Percentiles rank a stretch among this genome's conserved stretches.
Evolutionary conservation across 2,113 vertebrate species (phyloP).

Genomic region (Mesoclemmys tuberculata): DNA sequence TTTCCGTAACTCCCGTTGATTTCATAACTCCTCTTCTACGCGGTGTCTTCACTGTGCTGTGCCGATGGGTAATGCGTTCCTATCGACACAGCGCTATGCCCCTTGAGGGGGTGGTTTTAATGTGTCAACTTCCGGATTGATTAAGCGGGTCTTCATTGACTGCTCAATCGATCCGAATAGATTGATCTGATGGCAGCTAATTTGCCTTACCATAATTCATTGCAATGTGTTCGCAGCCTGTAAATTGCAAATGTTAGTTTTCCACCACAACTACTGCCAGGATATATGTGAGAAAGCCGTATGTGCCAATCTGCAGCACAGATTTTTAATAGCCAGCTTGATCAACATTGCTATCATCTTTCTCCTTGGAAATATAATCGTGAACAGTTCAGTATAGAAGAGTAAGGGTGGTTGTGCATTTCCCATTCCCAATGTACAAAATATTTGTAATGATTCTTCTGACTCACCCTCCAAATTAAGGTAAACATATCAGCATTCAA

Average conservation of each 20-base stretch:
- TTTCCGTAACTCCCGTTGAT: no score
- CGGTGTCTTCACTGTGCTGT: no score
- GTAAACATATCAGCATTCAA: background rate
- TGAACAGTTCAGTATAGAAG: background rate
- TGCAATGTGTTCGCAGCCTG: conserved; percentile 23
- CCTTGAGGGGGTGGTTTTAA: no score
- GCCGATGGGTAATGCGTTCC: no score
- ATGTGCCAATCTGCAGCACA: conserved; percentile 33
- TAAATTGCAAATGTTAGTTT: conserved; percentile 15
- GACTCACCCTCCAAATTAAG: background rate
- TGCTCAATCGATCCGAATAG: no score
- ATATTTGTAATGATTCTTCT: background rate
- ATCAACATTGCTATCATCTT: background rate
- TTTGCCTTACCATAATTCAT: conserved; percentile 2
- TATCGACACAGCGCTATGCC: no score
- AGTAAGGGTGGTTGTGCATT: background rate
- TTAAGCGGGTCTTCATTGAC: no score
- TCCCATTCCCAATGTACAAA: background rate
- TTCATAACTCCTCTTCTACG: no score
- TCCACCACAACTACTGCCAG: conserved; percentile 17
- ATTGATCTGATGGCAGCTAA: no score
- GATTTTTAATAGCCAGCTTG: background rate
- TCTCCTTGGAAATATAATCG: conserved; percentile 16
- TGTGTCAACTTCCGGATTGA: no score
- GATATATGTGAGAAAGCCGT: conserved; percentile 38